These are phyloP conservation scores for Harmothoe impar DNA, from an alignment of 2,888 invertebrate species.

Conservation along the genomic window DNA sequence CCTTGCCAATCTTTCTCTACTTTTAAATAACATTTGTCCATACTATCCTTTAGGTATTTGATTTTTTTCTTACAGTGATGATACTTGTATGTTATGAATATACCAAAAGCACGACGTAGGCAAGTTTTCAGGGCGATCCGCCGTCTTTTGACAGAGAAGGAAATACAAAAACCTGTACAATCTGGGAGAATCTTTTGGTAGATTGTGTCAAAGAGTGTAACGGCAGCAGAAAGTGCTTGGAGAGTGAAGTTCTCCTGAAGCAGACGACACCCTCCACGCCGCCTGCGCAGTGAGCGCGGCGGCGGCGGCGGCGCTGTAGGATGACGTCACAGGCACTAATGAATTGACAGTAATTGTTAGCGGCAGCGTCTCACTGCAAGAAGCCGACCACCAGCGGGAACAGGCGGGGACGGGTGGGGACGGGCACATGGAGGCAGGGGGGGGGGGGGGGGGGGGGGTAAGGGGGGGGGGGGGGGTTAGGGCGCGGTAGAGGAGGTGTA, in stretches of 20 bases:
- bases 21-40: too few relatives aligned
- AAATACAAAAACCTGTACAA: too few relatives aligned
- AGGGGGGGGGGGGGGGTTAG: neutral
- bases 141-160: too few relatives aligned
- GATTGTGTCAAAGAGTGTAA: too few relatives aligned
- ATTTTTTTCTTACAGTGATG: too few relatives aligned
- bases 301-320: neutral
- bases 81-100: too few relatives aligned
- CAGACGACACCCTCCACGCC: neutral
- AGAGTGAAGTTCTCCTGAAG: neutral
- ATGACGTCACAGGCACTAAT: constrained; percentile 46
- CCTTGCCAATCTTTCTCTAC: too few relatives aligned
- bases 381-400: neutral
- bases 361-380: constrained; percentile 11
- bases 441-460: neutral
- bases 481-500: neutral
- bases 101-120: too few relatives aligned
- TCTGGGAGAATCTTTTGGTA: too few relatives aligned
- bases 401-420: neutral
- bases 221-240: neutral
- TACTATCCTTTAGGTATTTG: too few relatives aligned
- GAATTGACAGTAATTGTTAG: constrained; percentile 61
- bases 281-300: neutral
- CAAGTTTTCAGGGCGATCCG: too few relatives aligned
- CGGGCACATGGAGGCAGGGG: neutral